Base-by-base conservation (phyloP, 2,797 vertebrate genomes). In the Lutjanus argentimaculatus region DNA sequence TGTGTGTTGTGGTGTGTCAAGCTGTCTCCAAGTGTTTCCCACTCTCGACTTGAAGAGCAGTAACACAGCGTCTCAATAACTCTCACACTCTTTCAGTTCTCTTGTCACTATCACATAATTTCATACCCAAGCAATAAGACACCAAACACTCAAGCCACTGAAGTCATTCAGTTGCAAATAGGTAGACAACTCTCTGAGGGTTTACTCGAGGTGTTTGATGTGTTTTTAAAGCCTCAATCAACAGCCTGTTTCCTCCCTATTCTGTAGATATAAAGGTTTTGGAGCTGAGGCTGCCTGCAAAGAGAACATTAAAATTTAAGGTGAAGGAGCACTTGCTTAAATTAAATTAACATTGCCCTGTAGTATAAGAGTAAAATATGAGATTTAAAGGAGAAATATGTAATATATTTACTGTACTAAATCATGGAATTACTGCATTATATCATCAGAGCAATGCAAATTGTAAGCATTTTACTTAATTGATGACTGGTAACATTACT, bases 141-240 rank as follows among this genome's bases (percentile, higher is more conserved):
- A 16, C 72, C 82, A 82, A 87, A 86, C 88, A 90, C 88, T 91
- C 84, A 8, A 91, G 74, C 80, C 82, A 65, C 86, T 16, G 68
- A 87, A 93, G 85, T 89, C 86, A 85, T 91, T 92, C 83, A 86
- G 74, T 89, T 83, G 72, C 85, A 90, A 92, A 92, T 90, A 79
- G 76, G 58, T 91, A 67, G 48, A 61, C 72, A 83, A 72, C 48
- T 79, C 85, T 90, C 78, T 1, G 52, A 75, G 79, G 85, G 82
- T 85, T 84, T 77, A 19, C 62, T 67, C n/a, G 21, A 84, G 77
- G 79, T 86, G 76, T 90, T 80, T 88, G 83, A 80, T 85, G 75
- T 85, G 70, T 83, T 89, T 85, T 88, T 81, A 84, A 81, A 82
- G 80, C 84, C 42, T 88, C 80, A 68, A 77, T 85, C 85, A 89